These are phyloP conservation scores for Temnopleurus reevesii DNA, from an alignment of 53 echinoderm and acorn worm genomes.

Conservation along the genomic window DNA sequence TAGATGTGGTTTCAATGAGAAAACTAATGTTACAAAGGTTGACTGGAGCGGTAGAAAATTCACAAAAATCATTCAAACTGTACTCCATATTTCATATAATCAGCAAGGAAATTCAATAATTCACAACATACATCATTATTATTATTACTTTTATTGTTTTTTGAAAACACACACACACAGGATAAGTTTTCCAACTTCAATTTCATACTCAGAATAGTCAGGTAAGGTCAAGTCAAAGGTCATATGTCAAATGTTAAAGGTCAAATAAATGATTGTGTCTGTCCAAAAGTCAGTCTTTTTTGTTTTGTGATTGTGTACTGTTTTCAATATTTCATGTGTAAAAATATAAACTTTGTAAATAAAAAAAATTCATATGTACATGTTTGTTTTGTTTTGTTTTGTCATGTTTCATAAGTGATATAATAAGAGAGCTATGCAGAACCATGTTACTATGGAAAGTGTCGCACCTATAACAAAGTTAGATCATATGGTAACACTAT, in stretches of 20 bases:
- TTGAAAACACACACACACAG: slow-evolving; percentile 59
- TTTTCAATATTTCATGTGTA: slow-evolving; percentile 48
- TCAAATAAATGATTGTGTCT: background rate
- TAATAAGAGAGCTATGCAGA: slow-evolving; percentile 9
- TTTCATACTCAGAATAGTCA: slow-evolving; percentile 15
- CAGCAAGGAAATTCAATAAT: slow-evolving; percentile 11
- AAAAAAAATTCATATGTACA: slow-evolving; percentile 53
- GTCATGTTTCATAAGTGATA: background rate
- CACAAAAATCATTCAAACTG: slow-evolving; percentile 26
- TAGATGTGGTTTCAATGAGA: slow-evolving; percentile 23
- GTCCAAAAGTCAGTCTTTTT: slow-evolving; percentile 15
- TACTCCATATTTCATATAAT: slow-evolving; percentile 45
- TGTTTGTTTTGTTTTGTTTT: background rate
- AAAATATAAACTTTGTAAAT: slow-evolving; percentile 50
- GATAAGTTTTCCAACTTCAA: slow-evolving; percentile 34
- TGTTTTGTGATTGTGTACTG: slow-evolving; percentile 44
- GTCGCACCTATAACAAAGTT: too few relatives aligned
- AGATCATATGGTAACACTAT: too few relatives aligned
- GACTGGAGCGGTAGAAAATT: slow-evolving; percentile 30
- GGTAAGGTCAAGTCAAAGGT: background rate
- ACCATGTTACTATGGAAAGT: background rate
- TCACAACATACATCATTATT: slow-evolving; percentile 35
- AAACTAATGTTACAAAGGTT: slow-evolving; percentile 5
- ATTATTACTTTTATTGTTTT: too few relatives aligned
- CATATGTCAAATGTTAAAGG: background rate